Conservation (phyloP, 2,797 vertebrate species). For the Eulemur albifrons region DNA sequence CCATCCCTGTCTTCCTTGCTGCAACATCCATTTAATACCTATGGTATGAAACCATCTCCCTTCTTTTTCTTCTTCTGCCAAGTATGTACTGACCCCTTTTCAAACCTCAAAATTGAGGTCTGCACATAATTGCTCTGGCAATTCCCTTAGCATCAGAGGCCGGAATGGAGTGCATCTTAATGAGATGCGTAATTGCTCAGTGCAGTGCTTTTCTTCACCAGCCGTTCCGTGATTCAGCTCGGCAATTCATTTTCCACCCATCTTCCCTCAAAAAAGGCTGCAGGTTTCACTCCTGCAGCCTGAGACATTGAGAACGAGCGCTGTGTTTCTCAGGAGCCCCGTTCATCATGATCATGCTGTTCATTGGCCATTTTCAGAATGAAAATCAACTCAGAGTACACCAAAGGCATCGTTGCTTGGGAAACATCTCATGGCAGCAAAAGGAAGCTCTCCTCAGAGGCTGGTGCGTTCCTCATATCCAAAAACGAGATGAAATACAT, state of each 20-base stretch:
- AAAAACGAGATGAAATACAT: neutral
- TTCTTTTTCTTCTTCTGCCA: slow-evolving; percentile 22
- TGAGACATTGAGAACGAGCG: accelerated
- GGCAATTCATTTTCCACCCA: neutral
- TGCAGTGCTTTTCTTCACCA: neutral
- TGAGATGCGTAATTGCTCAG: neutral
- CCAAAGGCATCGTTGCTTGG: neutral
- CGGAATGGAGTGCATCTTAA: neutral
- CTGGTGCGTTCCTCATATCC: neutral
- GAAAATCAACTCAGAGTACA: neutral
- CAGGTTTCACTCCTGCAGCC: neutral
- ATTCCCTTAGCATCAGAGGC: neutral
- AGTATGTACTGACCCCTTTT: slow-evolving; percentile 18
- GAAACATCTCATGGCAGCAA: neutral
- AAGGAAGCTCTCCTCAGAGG: neutral
- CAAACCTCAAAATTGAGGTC: slow-evolving; percentile 10
- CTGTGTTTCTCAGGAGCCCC: neutral
- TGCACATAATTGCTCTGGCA: slow-evolving; percentile 25
- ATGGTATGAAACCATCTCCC: neutral
- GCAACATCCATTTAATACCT: neutral
- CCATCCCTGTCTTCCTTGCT: neutral
- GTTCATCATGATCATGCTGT: neutral
- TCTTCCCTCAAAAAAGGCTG: neutral
- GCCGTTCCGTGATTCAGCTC: neutral
- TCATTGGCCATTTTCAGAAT: slow-evolving; percentile 17